Percentiles rank a stretch among this genome's conserved stretches.
Evolutionary conservation across 2,888 invertebrate species (phyloP).

Genomic region (Drosophila prostipennis): DNA sequence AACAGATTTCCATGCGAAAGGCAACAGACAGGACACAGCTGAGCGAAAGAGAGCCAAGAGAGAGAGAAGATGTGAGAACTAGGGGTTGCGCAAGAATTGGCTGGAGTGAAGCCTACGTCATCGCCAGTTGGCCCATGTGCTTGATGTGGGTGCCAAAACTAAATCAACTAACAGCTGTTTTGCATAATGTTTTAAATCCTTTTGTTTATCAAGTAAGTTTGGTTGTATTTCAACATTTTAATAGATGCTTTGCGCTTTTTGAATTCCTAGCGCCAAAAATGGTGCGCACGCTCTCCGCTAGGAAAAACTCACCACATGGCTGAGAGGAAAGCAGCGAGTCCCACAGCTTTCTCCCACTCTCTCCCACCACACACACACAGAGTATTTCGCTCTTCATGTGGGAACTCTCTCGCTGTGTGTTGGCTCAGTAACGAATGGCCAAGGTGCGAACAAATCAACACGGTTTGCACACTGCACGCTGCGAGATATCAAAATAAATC

Average conservation of each 20-base stretch:
- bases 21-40: slow-evolving; percentile 50
- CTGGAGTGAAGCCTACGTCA: not conserved
- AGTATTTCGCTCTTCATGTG: slow-evolving; percentile 17
- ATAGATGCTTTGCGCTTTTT: not conserved
- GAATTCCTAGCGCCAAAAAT: slow-evolving; percentile 27
- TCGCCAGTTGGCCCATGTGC: not conserved
- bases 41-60: slow-evolving; percentile 37
- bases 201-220: rapidly evolving
- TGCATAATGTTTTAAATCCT: not conserved
- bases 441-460: slow-evolving; percentile 81
- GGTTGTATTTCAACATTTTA: not conserved
- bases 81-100: slow-evolving; percentile 56
- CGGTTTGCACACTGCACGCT: slow-evolving; percentile 76
- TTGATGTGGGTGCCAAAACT: not conserved
- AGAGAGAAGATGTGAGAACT: slow-evolving; percentile 20
- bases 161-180: rapidly evolving
- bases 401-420: slow-evolving; percentile 44
- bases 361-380: slow-evolving; percentile 18
- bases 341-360: slow-evolving; percentile 3
- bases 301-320: slow-evolving; percentile 57
- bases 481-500: slow-evolving; percentile 67
- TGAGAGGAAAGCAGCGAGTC: slow-evolving; percentile 60
- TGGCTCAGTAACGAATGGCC: slow-evolving; percentile 77
- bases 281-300: slow-evolving; percentile 59
- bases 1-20: slow-evolving; percentile 75